Base-by-base conservation (phyloP, 2,888 invertebrate species). In the Lypha dubia region DNA sequence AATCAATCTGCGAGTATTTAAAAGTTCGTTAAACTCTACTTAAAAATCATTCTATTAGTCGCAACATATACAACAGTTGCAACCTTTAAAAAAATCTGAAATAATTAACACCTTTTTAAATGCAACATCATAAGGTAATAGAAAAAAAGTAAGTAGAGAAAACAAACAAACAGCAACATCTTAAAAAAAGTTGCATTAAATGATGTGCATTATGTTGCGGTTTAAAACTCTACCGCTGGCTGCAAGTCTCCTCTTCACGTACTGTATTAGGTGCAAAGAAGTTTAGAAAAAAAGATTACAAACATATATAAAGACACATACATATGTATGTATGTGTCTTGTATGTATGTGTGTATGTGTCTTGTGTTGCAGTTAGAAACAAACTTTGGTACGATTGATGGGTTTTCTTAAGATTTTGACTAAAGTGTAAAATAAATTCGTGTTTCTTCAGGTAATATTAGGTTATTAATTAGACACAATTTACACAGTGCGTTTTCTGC, bases 31-130 rank as follows among this genome's bases (percentile, higher is more conserved):
- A 58, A 79, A 79, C 79, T 73, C 17, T 41, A 38, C 28, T 28
- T 28, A n/a, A 28, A 62, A 73, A 73, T 44, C 58, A 65, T 46
- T 56, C 13, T 38, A 73, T 58, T 65, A 58, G 49, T 17, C 8
- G 17, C 58, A 73, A 44, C 67, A 67, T 76, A 65, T 65, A 35
- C 8, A 51, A 62, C 22, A 62, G 44, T 44, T 70, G 32, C 56
- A 79, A 71, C 56, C 56, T 73, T 49, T 58, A 75, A 81, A 56
- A 63, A 62, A 70, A 22, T 46, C 60, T 4, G 9, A 67, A 84
- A 79, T 75, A 84, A 79, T 79, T 79, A 80, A 79, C 83, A 79
- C 75, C 75, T 65, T 68, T 65, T 71, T 60, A 51, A 79, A 79
- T 73, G 75, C 67, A 70, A 71, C 71, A 79, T 46, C 38, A 35